Evolutionary conservation across 2,797 vertebrate genomes (phyloP), one percentile per base, ranked within the genome.

Genomic region (Eurystomus glaucurus): DNA sequence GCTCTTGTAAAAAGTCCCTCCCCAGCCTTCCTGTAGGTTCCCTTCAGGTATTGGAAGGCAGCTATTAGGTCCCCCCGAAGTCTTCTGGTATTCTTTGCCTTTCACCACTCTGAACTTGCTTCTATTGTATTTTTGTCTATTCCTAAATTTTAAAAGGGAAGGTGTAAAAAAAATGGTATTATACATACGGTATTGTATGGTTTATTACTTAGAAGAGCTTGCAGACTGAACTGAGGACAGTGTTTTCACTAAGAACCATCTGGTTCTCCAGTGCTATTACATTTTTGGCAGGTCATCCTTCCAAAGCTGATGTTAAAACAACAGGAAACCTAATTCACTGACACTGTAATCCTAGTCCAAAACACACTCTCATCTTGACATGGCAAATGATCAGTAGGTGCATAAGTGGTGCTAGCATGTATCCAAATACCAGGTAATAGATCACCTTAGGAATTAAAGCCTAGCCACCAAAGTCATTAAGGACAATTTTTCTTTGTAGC

Each of bases 371-470:
- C 64, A 50, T 79, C 31, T 86, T 35, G 68, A 17, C 15, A 57
- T 39, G 35, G 14, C 26, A 84, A 93, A 86, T 57, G 43, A 94
- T 85, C 46, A 65, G 57, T 62, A 84, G 51, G 12, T 46, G 41
- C 41, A 5, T 61, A 94, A 88, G 31, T 26, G 23, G 20, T 69
- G 23, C 33, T 58, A 79, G 22, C 28, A 46, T 6, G 20, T 51
- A 75, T 62, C 61, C 52, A 83, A 88, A 76, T 43, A 86, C 6
- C 21, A 69, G 35, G 41, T 20, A 79, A 55, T 28, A 69, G 57
- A 78, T 86, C 54, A 92, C 35, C 21, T 86, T 35, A 90, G 43
- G 39, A 94, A 83, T 79, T 62, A 88, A 85, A 90, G 37, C 22
- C 39, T 55, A 72, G 43, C 11, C 69, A 82, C 35, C n/a, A 78